Evolutionary conservation across 2,797 vertebrate species (phyloP).

Genomic region (Brachymystax lenok): DNA sequence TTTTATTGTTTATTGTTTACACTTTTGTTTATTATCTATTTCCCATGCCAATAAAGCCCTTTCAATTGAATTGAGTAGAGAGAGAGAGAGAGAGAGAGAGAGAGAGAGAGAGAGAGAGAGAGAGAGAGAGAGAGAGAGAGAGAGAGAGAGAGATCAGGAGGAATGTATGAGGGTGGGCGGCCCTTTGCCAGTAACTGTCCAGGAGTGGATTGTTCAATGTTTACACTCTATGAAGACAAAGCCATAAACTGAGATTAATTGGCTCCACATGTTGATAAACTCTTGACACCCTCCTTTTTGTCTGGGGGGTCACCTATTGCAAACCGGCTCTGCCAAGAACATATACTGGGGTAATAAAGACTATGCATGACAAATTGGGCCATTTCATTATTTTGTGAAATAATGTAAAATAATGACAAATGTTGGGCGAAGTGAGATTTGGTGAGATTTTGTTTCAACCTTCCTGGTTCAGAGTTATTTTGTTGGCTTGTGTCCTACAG

Average conservation of each 20-base stretch:
- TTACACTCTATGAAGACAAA: constrained; percentile 43
- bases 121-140: neutral
- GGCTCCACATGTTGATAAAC: constrained; percentile 40
- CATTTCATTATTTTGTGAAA: neutral
- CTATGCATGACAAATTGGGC: constrained; percentile 26
- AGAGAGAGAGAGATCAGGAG: neutral
- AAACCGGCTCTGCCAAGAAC: constrained; percentile 42
- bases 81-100: neutral
- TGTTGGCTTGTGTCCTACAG: neutral
- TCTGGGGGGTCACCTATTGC: constrained; percentile 24
- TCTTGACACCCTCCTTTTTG: constrained; percentile 27
- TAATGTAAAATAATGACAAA: constrained; percentile 29
- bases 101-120: neutral
- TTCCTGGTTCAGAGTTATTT: neutral
- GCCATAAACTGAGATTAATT: constrained; percentile 33
- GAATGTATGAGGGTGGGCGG: neutral
- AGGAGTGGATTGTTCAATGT: constrained; percentile 46
- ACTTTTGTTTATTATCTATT: no score
- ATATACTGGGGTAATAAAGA: constrained; percentile 41
- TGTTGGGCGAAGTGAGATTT: neutral
- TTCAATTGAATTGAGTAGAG: neutral
- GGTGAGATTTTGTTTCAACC: constrained; percentile 5
- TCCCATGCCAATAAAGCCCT: no score
- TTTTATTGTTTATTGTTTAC: no score
- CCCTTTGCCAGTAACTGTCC: constrained; percentile 3